Conservation (phyloP, 2,888 invertebrate genomes). For the Synergus umbraculus region DNA sequence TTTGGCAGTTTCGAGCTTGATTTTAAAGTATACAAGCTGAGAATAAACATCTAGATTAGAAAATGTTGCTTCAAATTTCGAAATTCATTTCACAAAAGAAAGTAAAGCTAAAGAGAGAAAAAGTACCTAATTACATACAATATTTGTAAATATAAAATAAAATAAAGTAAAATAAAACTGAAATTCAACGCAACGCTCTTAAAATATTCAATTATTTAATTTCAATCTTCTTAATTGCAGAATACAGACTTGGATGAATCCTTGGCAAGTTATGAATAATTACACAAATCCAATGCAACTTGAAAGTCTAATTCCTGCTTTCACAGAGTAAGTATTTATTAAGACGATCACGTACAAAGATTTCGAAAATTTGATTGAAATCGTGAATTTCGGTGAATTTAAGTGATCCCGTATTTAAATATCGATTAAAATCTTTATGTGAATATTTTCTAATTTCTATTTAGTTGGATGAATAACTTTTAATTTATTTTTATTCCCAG, state of each 20-base stretch:
- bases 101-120: too few species aligned
- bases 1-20: too few species aligned
- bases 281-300: conserved; percentile 84
- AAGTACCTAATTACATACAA: too few species aligned
- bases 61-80: too few species aligned
- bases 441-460: neutral
- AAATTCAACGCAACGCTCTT: neutral
- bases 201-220: neutral
- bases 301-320: conserved; percentile 80
- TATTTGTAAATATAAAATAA: too few species aligned
- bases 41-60: too few species aligned
- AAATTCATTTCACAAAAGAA: too few species aligned
- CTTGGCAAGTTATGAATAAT: conserved; percentile 84
- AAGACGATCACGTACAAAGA: neutral
- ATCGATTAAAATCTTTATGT: neutral
- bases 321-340: conserved; percentile 80
- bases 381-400: neutral
- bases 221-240: conserved; percentile 74
- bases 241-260: conserved; percentile 84
- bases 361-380: neutral
- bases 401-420: neutral
- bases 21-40: too few species aligned
- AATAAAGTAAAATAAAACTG: too few species aligned
- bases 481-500: conserved; percentile 69
- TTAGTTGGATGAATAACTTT: conserved; percentile 46